Percentiles rank a stretch among this genome's conserved stretches.
Conservation (phyloP, 2,113 vertebrate species). For the Delphinus delphis region DNA sequence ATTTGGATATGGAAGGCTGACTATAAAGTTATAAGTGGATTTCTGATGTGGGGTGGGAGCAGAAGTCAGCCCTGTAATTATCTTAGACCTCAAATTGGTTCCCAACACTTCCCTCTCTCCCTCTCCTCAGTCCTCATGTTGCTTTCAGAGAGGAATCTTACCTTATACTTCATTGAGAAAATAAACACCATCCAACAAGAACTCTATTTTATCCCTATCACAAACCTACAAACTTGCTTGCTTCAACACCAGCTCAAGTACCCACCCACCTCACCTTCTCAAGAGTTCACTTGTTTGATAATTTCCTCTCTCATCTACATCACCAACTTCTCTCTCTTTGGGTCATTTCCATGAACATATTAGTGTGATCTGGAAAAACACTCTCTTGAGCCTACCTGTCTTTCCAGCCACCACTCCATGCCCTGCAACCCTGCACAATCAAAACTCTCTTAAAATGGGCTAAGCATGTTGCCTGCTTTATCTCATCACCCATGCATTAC, state of each 20-base stretch:
- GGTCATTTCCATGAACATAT: background rate
- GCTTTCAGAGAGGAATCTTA: background rate
- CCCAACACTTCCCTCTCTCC: background rate
- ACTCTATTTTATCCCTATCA: background rate
- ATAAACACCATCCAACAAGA: background rate
- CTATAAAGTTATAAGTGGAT: background rate
- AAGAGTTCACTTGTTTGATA: background rate
- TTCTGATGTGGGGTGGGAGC: background rate
- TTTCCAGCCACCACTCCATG: background rate
- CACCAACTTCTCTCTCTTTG: background rate
- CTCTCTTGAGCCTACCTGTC: background rate
- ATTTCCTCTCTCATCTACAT: background rate
- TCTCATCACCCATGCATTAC: background rate
- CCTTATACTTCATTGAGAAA: background rate
- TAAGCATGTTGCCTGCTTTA: background rate
- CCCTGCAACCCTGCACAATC: background rate
- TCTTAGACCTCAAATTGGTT: background rate
- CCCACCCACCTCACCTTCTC: background rate
- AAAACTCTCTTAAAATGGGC: background rate
- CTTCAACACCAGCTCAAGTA: background rate
- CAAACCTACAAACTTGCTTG: background rate
- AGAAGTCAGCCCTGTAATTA: background rate
- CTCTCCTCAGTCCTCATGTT: background rate
- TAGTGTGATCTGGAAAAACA: background rate
- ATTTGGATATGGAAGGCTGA: background rate